Evolutionary conservation across 2,888 invertebrate species (phyloP).

Genomic region (Heliconius erato): DNA sequence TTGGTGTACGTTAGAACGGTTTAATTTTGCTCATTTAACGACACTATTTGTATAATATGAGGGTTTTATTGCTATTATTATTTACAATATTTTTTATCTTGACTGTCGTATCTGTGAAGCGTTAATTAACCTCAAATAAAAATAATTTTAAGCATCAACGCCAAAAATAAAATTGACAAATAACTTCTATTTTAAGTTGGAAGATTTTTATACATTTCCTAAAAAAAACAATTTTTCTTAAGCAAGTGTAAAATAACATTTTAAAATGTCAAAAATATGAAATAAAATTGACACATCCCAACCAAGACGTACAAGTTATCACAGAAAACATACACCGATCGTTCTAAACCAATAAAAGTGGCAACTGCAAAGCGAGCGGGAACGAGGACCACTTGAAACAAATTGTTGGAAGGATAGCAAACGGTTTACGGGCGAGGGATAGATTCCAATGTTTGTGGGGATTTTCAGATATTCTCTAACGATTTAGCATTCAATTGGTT

Average conservation of each 20-base stretch:
- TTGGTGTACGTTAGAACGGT: neutral
- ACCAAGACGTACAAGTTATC: neutral
- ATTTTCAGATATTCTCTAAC: constrained; percentile 22
- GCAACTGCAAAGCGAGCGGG: constrained; percentile 4
- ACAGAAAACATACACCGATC: constrained; percentile 8
- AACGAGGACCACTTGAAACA: constrained; percentile 27
- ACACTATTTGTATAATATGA: neutral
- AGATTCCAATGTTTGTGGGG: constrained; percentile 5
- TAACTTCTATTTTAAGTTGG: too few species aligned
- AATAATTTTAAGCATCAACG: too few species aligned
- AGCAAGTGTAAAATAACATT: too few species aligned
- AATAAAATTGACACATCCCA: neutral
- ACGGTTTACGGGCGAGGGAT: constrained; percentile 22
- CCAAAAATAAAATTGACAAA: too few species aligned
- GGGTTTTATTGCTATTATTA: neutral
- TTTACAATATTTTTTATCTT: neutral
- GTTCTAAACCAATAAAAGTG: constrained; percentile 18
- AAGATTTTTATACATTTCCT: too few species aligned
- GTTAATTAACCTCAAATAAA: too few species aligned
- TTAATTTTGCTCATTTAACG: neutral
- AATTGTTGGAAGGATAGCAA: constrained; percentile 29
- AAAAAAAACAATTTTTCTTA: too few species aligned
- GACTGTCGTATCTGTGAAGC: too few species aligned
- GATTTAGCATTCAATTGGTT: constrained; percentile 23
- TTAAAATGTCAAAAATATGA: neutral